Evolutionary conservation across 2,888 invertebrate species (phyloP).

Genomic region (Phaedon cochleariae): DNA sequence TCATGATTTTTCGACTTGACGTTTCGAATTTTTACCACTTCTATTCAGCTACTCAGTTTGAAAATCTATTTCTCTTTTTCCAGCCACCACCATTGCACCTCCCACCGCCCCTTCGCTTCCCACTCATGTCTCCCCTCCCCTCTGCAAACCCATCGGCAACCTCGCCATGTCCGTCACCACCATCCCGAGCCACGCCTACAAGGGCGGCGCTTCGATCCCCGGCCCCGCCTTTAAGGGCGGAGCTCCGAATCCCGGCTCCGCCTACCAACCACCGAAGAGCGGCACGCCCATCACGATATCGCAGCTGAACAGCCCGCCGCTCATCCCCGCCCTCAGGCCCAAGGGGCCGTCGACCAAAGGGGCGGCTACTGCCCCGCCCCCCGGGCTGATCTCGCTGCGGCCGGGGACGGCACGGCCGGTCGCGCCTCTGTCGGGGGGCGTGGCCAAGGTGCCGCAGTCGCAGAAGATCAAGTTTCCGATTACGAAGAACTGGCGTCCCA

Average conservation of each 20-base stretch:
- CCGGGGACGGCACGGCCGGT: slow-evolving; percentile 53
- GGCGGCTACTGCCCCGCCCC: slow-evolving; percentile 49
- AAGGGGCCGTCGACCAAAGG: slow-evolving; percentile 35
- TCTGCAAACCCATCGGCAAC: slow-evolving; percentile 18
- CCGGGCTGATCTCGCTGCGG: slow-evolving; percentile 59
- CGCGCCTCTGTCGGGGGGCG: slow-evolving; percentile 50
- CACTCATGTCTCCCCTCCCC: slow-evolving; percentile 28
- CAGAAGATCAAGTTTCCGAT: slow-evolving; percentile 63
- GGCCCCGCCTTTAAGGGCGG: slow-evolving; percentile 54
- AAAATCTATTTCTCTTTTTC: too few species aligned
- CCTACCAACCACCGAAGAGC: slow-evolving; percentile 11
- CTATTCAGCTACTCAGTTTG: too few species aligned
- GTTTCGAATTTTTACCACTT: too few species aligned
- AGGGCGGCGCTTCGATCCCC: slow-evolving; percentile 35
- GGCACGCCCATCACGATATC: too few species aligned
- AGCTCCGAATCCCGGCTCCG: slow-evolving; percentile 49
- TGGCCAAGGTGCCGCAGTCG: slow-evolving; percentile 53
- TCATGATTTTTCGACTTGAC: too few species aligned
- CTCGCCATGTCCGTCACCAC: slow-evolving; percentile 37
- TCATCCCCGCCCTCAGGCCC: slow-evolving; percentile 25
- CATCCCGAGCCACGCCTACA: slow-evolving; percentile 48
- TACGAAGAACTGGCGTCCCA: slow-evolving; percentile 77
- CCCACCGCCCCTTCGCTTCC: slow-evolving; percentile 25
- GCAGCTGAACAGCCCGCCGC: too few species aligned
- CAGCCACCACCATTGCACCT: too few species aligned